These are phyloP conservation scores for Leptinotarsa defecta DNA, from an alignment of 1,140 invertebrate species.

Conservation along the genomic window DNA sequence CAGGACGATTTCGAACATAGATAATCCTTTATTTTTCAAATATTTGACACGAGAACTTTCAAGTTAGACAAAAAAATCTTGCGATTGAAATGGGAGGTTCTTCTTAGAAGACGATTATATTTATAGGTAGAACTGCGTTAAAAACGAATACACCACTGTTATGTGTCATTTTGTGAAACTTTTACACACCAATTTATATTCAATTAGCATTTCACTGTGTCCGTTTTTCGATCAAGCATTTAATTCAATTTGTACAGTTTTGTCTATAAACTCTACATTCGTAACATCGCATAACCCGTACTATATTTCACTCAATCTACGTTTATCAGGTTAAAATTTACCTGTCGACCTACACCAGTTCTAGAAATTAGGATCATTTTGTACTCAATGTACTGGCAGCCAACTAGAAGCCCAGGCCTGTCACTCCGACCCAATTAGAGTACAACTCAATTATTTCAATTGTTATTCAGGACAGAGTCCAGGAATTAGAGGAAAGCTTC, in stretches of 20 bases:
- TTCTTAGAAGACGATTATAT: no score
- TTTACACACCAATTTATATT: no score
- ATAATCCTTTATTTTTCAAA: no score
- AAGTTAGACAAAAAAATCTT: no score
- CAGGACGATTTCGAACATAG: no score
- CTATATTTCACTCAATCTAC: not conserved
- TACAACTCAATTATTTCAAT: conserved; percentile 2
- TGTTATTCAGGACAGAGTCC: not conserved
- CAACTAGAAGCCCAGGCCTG: not conserved
- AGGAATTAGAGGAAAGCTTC: not conserved
- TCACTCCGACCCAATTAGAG: not conserved
- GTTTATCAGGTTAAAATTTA: not conserved
- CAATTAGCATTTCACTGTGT: no score
- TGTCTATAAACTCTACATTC: not conserved
- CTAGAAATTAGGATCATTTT: not conserved
- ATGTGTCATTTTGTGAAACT: no score
- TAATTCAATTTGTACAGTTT: not conserved
- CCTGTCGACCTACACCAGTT: not conserved
- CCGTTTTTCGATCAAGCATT: no score
- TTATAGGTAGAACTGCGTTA: no score
- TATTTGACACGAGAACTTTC: no score
- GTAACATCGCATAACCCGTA: not conserved
- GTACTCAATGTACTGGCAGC: not conserved
- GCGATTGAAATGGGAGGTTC: no score
- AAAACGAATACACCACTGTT: no score